Base-by-base conservation (phyloP, 2,797 vertebrate species). In the Graptemys geographica region DNA sequence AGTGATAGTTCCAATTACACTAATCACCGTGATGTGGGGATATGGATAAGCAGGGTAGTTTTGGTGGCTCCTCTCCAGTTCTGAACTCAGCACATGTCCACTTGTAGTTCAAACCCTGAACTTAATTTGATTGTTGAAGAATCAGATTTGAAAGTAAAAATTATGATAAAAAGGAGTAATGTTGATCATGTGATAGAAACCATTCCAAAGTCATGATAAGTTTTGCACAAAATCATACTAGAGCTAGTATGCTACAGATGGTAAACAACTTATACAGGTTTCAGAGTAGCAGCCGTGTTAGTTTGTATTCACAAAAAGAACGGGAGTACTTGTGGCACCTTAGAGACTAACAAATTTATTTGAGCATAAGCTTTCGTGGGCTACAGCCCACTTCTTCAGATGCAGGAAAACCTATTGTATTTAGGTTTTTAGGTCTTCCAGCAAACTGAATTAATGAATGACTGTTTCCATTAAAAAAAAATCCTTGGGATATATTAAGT, bases 391-490 rank as follows among this genome's bases (percentile, higher is more conserved):
- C 51, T 51, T 51, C 51, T 5, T 51, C 15, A 5, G 51, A 51
- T 16, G 51, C 15, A 51, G 90, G 69, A 93, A 41, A 84, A 89
- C 9, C 52, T 94, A 92, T 88, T 93, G 53, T 44, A 65, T 93
- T 94, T 95, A 94, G 94, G 56, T 87, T 81, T 93, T 88, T 51
- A n/a, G 86, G 89, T 84, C 93, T 93, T 95, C 90, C 86, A 83
- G 72, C 72, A 91, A 94, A 94, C 19, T 94, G 65, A 88, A 74
- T 95, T 95, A 85, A 80, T 94, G 95, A 96, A 94, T 59, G 79
- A 90, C 89, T 95, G 85, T 52, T 95, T 98, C 94, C 95, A 81
- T 97, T 96, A 96, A 83, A 97, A 96, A 95, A 90, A 90, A 92
- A 93, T 96, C 91, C 74, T 94, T 90, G 89, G 96, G 94, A 84